Base-by-base conservation (phyloP, 2,797 vertebrate genomes). In the Spatula clypeata region DNA sequence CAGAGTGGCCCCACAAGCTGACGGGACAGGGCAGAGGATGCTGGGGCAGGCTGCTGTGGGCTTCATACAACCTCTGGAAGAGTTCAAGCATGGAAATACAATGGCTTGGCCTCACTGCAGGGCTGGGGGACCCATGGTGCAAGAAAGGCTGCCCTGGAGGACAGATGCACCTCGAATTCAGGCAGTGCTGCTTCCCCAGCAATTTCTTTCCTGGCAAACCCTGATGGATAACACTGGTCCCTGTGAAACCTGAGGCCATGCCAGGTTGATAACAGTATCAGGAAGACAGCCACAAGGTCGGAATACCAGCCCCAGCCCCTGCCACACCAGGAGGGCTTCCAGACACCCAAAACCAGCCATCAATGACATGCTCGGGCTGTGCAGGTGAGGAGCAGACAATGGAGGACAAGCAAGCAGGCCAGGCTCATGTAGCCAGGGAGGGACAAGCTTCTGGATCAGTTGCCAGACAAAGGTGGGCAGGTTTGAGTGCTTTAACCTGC, bases 391-490 rank as follows among this genome's bases (percentile, higher is more conserved):
- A 69, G 70, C 82, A 92, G 76, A 32, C 2, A 0, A 61, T 86
- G 65, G 53, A 44, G 81, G 81, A 85, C 81, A 79, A 0, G 0
- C 51, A 57, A 70, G 66, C 69, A 90, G 49, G n/a, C 26, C 1
- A 1, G 88, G 79, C 13, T 1, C 13, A 32, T 0, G 34, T 47
- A 62, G 79, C 0, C 65, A 51, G 38, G 62, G 70, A 61, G 70
- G n/a, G 29, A 71, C 3, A 31, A 96, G 83, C 51, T 86, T 66
- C 72, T 86, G 91, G 93, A 94, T 94, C 94, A 86, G 38, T 66
- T 88, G 77, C 86, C 86, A 86, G 85, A 94, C 93, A 93, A 90
- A 96, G 93, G 94, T 94, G 86, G 40, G 77, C 74, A 92, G 83
- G 64, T 44, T 70, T 0, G 14, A 93, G 72, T 32, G 87, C 87